A percentile compares a stretch with the other conserved stretches of the same genome.
These are phyloP conservation scores for Drosophila rubida DNA, from an alignment of 2,888 invertebrate species.

Conservation along the genomic window DNA sequence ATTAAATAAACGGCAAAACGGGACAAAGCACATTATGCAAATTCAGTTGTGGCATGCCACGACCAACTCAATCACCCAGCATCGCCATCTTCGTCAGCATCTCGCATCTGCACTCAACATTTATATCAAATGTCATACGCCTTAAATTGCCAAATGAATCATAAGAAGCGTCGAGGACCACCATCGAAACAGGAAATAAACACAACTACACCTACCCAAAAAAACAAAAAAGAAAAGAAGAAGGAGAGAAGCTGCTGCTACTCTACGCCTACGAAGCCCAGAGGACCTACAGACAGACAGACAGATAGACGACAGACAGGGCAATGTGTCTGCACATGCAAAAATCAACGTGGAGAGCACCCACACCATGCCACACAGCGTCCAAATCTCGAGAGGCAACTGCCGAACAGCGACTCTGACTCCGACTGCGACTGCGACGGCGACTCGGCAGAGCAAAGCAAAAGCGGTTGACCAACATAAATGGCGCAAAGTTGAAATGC, in stretches of 20 bases:
- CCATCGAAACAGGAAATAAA: constrained; percentile 80
- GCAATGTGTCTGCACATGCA: constrained; percentile 56
- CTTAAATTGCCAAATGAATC: constrained; percentile 80
- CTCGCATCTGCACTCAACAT: constrained; percentile 53
- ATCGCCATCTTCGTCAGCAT: constrained; percentile 6
- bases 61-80: constrained; percentile 55
- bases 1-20: constrained; percentile 35
- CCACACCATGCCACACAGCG: constrained; percentile 41
- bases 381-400: constrained; percentile 3
- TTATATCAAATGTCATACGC: constrained; percentile 78
- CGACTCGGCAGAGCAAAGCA: not conserved
- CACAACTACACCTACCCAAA: constrained; percentile 60
- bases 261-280: constrained; percentile 34
- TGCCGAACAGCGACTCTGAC: constrained; percentile 32
- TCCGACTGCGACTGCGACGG: no score
- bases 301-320: constrained; percentile 31
- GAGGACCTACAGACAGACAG: constrained; percentile 27
- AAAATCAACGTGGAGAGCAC: constrained; percentile 58
- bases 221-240: constrained; percentile 24
- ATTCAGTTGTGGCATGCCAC: constrained; percentile 46
- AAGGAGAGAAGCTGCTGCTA: constrained; percentile 5
- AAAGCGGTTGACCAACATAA: constrained; percentile 79
- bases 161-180: constrained; percentile 61
- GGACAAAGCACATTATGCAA: constrained; percentile 69
- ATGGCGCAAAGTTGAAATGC: constrained; percentile 83